Conservation (phyloP, 1,140 invertebrate genomes). For the Macrobrachium rosenbergii region DNA sequence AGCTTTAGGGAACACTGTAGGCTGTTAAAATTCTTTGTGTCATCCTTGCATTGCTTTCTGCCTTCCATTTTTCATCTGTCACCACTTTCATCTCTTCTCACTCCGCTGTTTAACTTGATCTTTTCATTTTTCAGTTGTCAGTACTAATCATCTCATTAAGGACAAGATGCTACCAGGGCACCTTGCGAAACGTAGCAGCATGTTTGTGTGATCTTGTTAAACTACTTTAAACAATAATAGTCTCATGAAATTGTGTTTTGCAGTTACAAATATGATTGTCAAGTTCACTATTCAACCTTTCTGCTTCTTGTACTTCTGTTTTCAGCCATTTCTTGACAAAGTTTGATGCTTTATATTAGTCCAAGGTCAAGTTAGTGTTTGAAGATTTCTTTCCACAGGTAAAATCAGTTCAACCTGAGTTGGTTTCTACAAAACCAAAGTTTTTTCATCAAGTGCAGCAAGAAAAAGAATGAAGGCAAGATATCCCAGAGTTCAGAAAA, state of each 20-base stretch:
- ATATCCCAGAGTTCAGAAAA: background rate
- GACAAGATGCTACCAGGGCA: too few species aligned
- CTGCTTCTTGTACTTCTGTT: too few species aligned
- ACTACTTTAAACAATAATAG: too few species aligned
- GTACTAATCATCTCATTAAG: too few species aligned
- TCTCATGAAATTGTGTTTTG: too few species aligned
- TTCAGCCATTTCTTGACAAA: too few species aligned
- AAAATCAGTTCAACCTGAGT: constrained; percentile 70
- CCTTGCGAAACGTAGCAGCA: too few species aligned
- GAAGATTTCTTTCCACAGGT: constrained; percentile 20
- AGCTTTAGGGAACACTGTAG: too few species aligned
- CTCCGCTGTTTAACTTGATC: background rate
- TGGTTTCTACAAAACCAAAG: constrained; percentile 66
- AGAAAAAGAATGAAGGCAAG: background rate
- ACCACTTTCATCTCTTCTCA: background rate
- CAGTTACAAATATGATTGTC: too few species aligned
- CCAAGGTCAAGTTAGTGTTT: background rate
- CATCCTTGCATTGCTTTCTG: background rate
- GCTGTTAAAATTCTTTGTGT: background rate
- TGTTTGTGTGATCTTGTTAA: too few species aligned
- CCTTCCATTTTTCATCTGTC: background rate
- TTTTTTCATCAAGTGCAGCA: background rate
- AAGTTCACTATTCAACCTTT: too few species aligned
- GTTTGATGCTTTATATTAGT: background rate
- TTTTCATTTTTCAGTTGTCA: background rate